Base-by-base conservation (phyloP, 2,888 invertebrate genomes). In the Dasypolia templi region DNA sequence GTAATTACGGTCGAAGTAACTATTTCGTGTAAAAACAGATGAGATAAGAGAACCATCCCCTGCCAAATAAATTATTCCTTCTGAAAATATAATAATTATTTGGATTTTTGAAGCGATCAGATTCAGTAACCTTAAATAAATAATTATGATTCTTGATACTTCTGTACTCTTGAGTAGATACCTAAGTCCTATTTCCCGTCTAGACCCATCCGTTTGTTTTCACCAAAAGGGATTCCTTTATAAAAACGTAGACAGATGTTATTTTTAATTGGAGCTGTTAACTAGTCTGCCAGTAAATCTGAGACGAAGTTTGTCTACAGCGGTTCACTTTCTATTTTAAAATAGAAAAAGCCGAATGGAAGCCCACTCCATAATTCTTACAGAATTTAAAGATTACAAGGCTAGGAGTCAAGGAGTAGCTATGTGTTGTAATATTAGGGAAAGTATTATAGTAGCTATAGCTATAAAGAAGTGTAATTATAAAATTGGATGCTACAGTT, bases 201-300 rank as follows among this genome's bases (percentile, higher is more conserved):
- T 71, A 64, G 77, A 82, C 66, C 22, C n/a, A 77, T 51, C 29
- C 22, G 39, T 72, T 80, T 67, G 53, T 72, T 77, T 71, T 55
- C 42, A 63, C 49, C 71, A 29, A 59, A 56, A 79, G 66, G 58
- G 35, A 58, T 62, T 63, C 42, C 7, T 64, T 66, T 82, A 70
- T 29, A 32, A 64, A 68, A 51, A 49, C 6, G 35, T 11, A 61
- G 32, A 49, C 49, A 35, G 65, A n/a, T 55, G 32, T 46, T 49
- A 77, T 66, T 70, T 82, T 77, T 66, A 58, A 77, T 63, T 39
- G 51, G 32, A 53, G 53, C 29, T 70, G 32, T 53, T 82, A 75
- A 68, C 58, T 70, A 77, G 71, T 58, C 46, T 44, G 65, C 17
- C 26, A 62, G 58, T 26, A 53, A 72, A 67, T 72, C 63, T 65